These are phyloP conservation scores for Chelon labrosus DNA, from an alignment of 2,797 vertebrate species.

Conservation along the genomic window DNA sequence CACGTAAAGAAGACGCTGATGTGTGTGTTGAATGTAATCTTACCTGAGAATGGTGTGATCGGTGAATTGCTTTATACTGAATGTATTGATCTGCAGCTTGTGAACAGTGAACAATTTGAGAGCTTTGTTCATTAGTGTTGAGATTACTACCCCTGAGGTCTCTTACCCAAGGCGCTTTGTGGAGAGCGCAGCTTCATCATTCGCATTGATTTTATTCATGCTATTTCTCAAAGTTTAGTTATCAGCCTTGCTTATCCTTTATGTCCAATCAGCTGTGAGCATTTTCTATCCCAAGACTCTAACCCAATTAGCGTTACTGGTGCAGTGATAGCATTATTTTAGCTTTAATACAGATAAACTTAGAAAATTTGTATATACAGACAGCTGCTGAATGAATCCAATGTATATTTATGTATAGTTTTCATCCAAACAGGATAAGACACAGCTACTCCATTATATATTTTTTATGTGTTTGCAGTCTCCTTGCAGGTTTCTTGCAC, in stretches of 20 bases:
- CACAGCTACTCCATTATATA: not conserved
- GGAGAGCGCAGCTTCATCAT: constrained; percentile 1
- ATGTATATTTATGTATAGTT: not conserved
- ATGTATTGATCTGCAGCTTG: not conserved
- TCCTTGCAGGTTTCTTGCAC: not conserved
- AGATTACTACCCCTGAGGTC: not conserved
- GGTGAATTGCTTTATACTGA: not conserved
- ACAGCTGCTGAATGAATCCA: constrained; percentile 6
- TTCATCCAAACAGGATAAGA: not conserved
- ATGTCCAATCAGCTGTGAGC: constrained; percentile 8
- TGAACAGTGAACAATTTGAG: not conserved
- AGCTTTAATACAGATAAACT: not conserved
- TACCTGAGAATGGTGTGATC: not conserved
- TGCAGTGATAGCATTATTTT: constrained; percentile 8
- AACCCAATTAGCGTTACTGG: constrained; percentile 12
- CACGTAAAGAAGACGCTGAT: not conserved
- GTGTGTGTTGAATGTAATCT: not conserved
- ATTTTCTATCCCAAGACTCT: constrained; percentile 7
- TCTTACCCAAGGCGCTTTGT: not conserved
- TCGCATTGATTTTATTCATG: constrained; percentile 19
- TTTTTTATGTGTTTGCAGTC: not conserved
- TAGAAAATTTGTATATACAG: constrained; percentile 6
- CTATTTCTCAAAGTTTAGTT: constrained; percentile 5
- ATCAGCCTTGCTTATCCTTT: constrained; percentile 1
- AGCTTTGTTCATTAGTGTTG: not conserved